These are phyloP conservation scores for Drosophila falleni DNA, from an alignment of 2,888 invertebrate species.

Conservation along the genomic window DNA sequence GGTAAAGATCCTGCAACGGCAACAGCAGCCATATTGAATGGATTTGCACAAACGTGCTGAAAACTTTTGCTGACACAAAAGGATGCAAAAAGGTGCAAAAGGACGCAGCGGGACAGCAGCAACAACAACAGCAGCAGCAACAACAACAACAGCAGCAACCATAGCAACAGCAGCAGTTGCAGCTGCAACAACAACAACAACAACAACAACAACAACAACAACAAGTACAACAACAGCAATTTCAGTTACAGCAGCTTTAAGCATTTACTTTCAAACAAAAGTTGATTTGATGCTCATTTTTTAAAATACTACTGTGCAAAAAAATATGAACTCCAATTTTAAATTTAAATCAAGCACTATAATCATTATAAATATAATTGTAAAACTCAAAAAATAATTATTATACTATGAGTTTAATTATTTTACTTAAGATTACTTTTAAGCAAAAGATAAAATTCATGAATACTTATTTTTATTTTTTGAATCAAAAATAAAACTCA, in stretches of 20 bases:
- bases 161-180: no score
- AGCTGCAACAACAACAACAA: not conserved
- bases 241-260: not conserved
- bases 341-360: no score
- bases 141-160: no score
- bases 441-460: no score
- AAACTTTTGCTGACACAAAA: constrained; percentile 79
- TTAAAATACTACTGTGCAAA: constrained; percentile 18
- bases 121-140: constrained; percentile 11
- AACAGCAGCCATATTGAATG: constrained; percentile 78
- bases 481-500: no score
- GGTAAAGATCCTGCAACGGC: constrained; percentile 34
- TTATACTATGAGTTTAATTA: no score
- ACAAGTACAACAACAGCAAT: no score
- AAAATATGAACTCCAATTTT: not conserved
- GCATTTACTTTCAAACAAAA: constrained; percentile 60
- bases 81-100: constrained; percentile 76
- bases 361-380: no score
- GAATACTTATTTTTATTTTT: no score
- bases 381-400: no score
- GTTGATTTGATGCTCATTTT: constrained; percentile 64
- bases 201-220: no score
- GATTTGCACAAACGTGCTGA: constrained; percentile 79
- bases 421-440: no score
- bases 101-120: constrained; percentile 44